Percentiles rank a stretch among this genome's conserved stretches.
Evolutionary conservation across 2,888 invertebrate genomes (phyloP).

Genomic region (Ophion ventricosus): DNA sequence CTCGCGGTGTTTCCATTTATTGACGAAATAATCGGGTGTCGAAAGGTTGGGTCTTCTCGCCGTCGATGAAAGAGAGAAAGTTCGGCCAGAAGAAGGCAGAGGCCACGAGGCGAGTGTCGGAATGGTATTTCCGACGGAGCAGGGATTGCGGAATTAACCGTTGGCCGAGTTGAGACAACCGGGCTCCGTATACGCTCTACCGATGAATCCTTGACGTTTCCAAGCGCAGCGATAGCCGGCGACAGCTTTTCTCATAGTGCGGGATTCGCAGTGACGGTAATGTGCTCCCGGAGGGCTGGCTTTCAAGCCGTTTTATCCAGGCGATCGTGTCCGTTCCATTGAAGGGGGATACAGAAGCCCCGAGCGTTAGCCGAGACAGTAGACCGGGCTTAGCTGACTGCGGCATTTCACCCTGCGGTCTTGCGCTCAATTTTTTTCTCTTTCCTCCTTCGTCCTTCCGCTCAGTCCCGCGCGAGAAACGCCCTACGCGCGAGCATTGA

Average conservation of each 20-base stretch:
- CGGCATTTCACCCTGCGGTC: conserved; percentile 45
- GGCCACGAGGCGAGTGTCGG: neutral
- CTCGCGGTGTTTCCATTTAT: conserved; percentile 33
- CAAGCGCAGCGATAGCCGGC: conserved; percentile 50
- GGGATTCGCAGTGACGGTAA: conserved; percentile 64
- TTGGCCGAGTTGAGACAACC: conserved; percentile 12
- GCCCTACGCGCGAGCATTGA: conserved; percentile 24
- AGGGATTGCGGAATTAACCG: neutral
- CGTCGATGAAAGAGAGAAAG: neutral
- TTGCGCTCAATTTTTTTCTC: conserved; percentile 39
- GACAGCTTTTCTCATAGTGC: conserved; percentile 67
- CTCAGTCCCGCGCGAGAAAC: conserved; percentile 29
- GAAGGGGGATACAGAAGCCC: conserved; percentile 30
- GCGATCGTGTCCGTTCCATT: conserved; percentile 62
- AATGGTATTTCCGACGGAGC: neutral
- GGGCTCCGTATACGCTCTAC: conserved; percentile 1
- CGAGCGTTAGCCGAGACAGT: conserved; percentile 33
- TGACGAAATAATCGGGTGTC: conserved; percentile 58
- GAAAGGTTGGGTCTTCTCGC: conserved; percentile 21
- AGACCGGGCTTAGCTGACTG: conserved; percentile 34
- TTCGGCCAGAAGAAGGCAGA: neutral
- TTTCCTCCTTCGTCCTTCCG: neutral
- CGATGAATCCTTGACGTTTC: conserved; percentile 54
- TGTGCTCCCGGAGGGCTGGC: conserved; percentile 43
- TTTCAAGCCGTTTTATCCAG: conserved; percentile 64